phyloP scores from a whole-genome alignment of 92 coral and sea anemone genomes.

The Siderastrea siderea region DNA sequence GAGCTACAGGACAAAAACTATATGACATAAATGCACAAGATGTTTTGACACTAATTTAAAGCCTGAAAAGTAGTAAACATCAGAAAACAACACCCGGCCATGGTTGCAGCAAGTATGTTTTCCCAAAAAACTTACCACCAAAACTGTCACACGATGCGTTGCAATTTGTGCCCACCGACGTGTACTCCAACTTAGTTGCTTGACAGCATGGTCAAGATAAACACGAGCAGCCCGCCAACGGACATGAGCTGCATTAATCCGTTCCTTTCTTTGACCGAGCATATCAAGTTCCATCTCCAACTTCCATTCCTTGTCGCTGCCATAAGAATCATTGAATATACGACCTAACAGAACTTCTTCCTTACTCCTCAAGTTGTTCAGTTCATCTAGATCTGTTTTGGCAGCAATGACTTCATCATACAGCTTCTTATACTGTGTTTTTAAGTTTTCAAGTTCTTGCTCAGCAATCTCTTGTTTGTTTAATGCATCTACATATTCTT shows the following conservation, averaged over 20 bases:
- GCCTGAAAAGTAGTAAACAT: neutral
- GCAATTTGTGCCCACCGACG: constrained; percentile 96
- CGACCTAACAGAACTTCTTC: constrained; percentile 81
- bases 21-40: neutral
- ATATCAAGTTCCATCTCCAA: constrained; percentile 89
- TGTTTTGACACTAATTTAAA: neutral
- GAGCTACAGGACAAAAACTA: too few species aligned
- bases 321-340: constrained; percentile 93
- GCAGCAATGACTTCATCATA: constrained; percentile 54
- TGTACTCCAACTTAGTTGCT: constrained; percentile 91
- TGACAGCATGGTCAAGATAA: constrained; percentile 69
- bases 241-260: constrained; percentile 74
- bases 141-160: constrained; percentile 67
- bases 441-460: constrained; percentile 76
- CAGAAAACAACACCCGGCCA: too few species aligned
- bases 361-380: constrained; percentile 47
- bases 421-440: constrained; percentile 81
- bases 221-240: constrained; percentile 87
- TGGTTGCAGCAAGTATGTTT: neutral
- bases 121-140: constrained; percentile 66
- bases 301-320: constrained; percentile 93
- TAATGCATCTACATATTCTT: constrained; percentile 93
- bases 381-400: constrained; percentile 69
- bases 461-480: constrained; percentile 93
- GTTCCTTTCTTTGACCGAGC: constrained; percentile 79